Base-by-base conservation (phyloP, 1,140 invertebrate species). In the Neotoxoptera formosana region DNA sequence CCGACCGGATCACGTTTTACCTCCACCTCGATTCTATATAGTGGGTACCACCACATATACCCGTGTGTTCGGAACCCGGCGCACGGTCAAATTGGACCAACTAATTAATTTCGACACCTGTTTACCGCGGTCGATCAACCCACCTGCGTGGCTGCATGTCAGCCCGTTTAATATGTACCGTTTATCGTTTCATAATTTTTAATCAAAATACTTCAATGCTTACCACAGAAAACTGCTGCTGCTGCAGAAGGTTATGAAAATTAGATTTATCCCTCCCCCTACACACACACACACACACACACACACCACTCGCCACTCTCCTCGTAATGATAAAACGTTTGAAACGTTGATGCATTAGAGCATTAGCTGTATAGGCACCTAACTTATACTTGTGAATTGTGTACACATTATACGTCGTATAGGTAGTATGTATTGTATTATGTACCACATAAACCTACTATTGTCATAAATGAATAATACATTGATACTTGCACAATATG, bases 91-190 rank as follows among this genome's bases (percentile, higher is more conserved):
- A 92, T 92, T 92, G 45, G 47, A 83, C 47, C 34, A 47, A 81
- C 45, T 92, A 92, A 92, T 92, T 92, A 92, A 92, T 92, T 91
- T 81, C 76, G 47, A 92, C 67, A 92, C 76, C 91, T 83, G 91
- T 48, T 92, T 30, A 81, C 67, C 7, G 67, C 76, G 67, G 91
- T 83, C 91, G 47, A 47, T 92, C 91, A 83, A 92, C 47, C 45
- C 45, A 83, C 47, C 17, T 47, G 25, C 41, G 34, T n/a, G 47
- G 83, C 9, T n/a, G n/a, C 53, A 76, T 76, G 60, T 41, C 36
- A 47, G 47, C 36, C 36, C 23, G 88, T 90, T 60, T 56, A 36
- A 60, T n/a, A n/a, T 60, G n/a, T 90, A 87, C 86, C 51, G 51
- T 89, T 56, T 56, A 89, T 36, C 51, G 21, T 89, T 89, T 89